phyloP scores from a whole-genome alignment of 2,113 vertebrate genomes.

The Ctenomys sociabilis region DNA sequence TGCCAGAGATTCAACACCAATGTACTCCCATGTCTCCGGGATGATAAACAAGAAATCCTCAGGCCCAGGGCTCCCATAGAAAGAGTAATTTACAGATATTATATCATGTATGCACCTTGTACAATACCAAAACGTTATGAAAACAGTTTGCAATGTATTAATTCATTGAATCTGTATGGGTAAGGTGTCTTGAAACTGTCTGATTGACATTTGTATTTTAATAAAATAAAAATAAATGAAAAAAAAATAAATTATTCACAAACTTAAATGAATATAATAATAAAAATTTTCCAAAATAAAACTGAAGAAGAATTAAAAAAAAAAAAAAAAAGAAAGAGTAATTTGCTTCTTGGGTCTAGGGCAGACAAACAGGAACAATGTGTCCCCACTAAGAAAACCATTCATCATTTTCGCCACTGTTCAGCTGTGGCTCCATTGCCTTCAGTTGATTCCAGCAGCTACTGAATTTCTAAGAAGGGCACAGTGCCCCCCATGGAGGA shows the following conservation, averaged over 20 bases:
- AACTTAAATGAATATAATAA: too few relatives aligned
- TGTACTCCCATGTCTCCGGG: not conserved
- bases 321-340: not conserved
- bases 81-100: not conserved
- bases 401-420: too few relatives aligned
- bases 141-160: too few relatives aligned
- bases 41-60: not conserved
- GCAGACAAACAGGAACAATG: not conserved
- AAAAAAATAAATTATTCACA: too few relatives aligned
- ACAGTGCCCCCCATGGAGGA: rapidly evolving
- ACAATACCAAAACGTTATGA: too few relatives aligned
- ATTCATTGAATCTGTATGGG: too few relatives aligned
- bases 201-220: too few relatives aligned
- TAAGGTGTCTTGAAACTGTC: too few relatives aligned
- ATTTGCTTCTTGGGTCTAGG: not conserved
- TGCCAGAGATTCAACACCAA: not conserved
- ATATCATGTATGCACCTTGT: too few relatives aligned
- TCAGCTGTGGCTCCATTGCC: rapidly evolving
- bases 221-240: too few relatives aligned
- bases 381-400: not conserved
- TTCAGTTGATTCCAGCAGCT: rapidly evolving
- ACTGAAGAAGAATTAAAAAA: too few relatives aligned
- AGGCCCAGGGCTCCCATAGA: not conserved
- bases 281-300: too few relatives aligned
- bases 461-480: not conserved